Evolutionary conservation across 2,797 vertebrate species (phyloP), one percentile per base, ranked within the genome.

Genomic region (Sebastes hopkinsi): DNA sequence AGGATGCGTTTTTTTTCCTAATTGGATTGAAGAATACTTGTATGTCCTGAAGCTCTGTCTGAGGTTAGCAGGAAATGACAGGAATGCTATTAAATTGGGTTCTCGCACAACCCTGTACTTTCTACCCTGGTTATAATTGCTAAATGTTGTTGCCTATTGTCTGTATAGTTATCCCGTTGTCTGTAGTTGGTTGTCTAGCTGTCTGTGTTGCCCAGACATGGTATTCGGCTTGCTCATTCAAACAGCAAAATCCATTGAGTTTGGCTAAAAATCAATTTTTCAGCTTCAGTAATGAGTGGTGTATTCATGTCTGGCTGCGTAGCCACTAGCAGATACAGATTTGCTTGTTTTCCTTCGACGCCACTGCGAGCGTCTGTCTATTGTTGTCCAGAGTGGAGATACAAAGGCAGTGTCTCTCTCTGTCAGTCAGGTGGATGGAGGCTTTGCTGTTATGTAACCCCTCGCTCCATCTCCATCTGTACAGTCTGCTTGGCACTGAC

Each of bases 361-460:
- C 32, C 52, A n/a, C 58, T 29, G 69, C 2, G 1, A 42, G 60
- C 6, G 29, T 79, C 66, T 79, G 52, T 62, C 20, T 58, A 16
- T 83, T 84, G 77, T 36, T 68, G 52, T 12, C 52, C 56, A 9
- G 18, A 42, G 65, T 30, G 55, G 18, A 80, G 73, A 16, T 62
- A 13, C 36, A 66, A 27, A 67, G 22, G 4, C 79, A 52, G 68
- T 11, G 1, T 55, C 42, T 25, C n/a, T 59, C 60, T 59, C 58
- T 36, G 60, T 79, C 75, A 25, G 69, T 80, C 80, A 82, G 85
- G 83, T 87, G 82, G 50, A 81, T 14, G 69, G 27, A 79, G 72
- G 86, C 82, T 90, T 83, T 87, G 78, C 83, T 78, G 68, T 92
- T 91, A 89, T 23, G 56, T 30, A 91, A 90, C 59, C 12, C 13